Base-by-base conservation (phyloP, 2,888 invertebrate species). In the Xestoiulus laeticollis region DNA sequence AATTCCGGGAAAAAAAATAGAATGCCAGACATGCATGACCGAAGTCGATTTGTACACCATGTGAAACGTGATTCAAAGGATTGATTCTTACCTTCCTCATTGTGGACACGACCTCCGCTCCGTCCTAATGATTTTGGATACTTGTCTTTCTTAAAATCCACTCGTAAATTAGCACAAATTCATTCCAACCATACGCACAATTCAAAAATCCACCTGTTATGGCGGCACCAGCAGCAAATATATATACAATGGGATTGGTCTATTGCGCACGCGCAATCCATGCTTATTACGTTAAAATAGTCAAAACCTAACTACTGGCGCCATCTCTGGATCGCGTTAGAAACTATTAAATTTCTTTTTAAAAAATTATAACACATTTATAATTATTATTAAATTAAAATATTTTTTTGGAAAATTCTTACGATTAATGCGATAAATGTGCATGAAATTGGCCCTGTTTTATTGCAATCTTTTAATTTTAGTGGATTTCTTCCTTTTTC, bases 141-240 rank as follows among this genome's bases (percentile, higher is more conserved):
- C 59, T 3, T 19, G n/a, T 59, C 59, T n/a, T 59, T 5, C n/a
- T 3, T n/a, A 6, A 59, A 59, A 59, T n/a, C 19, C 19, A 16
- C 59, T 19, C 59, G 22, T 59, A n/a, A 59, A 59, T 59, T 19
- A 59, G 59, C 59, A 59, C 59, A 59, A 59, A 59, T 22, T n/a
- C 59, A n/a, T n/a, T 22, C 59, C 22, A 59, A 59, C 59, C 59
- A 59, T n/a, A 59, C 59, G 59, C 59, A 59, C 59, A n/a, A 19
- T 59, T 59, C 59, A 59, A 59, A 59, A 59, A n/a, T 59, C 59
- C 59, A 59, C 59, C 59, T 59, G 59, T 59, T 59, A 59, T 59
- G 59, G 59, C 59, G n/a, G 59, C 59, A 59, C 59, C n/a, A 59
- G 22, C 59, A 59, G n/a, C 59, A 59, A 59, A 59, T 19, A n/a